Evolutionary conservation across 2,888 invertebrate species (phyloP).

Genomic region (Campoplex capitator): DNA sequence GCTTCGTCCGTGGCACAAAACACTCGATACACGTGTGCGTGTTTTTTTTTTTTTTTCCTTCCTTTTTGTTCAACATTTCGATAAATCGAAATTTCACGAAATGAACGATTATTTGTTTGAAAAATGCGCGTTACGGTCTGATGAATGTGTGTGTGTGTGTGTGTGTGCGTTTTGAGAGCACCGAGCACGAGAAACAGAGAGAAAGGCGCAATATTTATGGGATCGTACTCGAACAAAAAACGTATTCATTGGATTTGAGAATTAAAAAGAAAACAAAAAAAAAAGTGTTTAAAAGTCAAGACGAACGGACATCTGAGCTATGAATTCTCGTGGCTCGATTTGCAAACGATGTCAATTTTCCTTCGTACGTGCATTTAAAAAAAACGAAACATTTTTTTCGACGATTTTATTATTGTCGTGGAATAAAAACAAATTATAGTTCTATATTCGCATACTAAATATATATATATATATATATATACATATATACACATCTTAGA

Average conservation of each 20-base stretch:
- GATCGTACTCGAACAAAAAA: neutral
- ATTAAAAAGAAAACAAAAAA: no score
- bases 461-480: neutral
- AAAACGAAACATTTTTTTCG: neutral
- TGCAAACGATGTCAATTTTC: neutral
- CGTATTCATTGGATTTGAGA: neutral
- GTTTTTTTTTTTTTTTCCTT: neutral
- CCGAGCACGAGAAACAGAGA: neutral
- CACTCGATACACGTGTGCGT: slow-evolving; percentile 13
- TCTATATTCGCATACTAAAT: slow-evolving; percentile 1
- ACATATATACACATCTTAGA: slow-evolving; percentile 16
- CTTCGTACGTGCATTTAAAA: slow-evolving; percentile 31
- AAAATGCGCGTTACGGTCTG: slow-evolving; percentile 49
- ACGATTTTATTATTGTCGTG: slow-evolving; percentile 13
- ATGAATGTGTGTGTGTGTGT: slow-evolving; percentile 17
- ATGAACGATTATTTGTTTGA: slow-evolving; percentile 1
- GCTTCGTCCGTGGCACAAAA: slow-evolving; percentile 44
- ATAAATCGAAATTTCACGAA: slow-evolving; percentile 22
- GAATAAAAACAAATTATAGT: neutral
- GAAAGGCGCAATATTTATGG: neutral
- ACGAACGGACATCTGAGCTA: neutral
- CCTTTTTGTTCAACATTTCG: slow-evolving; percentile 16
- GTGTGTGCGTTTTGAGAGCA: slow-evolving; percentile 26
- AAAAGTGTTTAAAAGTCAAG: neutral
- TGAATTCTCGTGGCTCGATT: slow-evolving; percentile 22